Percentiles rank a stretch among this genome's conserved stretches.
Evolutionary conservation across 92 coral and sea anemone species (phyloP).

Genomic region (Metridium senile): DNA sequence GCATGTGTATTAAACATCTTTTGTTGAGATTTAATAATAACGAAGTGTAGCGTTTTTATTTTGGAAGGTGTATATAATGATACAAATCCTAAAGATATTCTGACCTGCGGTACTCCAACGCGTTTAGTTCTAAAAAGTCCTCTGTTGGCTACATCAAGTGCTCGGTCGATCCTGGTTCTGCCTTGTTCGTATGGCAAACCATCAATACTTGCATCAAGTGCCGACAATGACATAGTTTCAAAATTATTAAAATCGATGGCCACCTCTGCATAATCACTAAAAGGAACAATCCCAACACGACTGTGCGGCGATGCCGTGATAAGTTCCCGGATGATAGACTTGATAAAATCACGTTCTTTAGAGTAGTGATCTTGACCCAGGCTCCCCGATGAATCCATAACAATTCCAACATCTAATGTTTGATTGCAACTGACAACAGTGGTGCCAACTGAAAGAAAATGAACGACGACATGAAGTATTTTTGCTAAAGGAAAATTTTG

Average conservation of each 20-base stretch:
- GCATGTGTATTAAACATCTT: no score
- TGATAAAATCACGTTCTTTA: slow-evolving; percentile 73
- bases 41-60: no score
- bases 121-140: slow-evolving; percentile 66
- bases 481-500: no score
- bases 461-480: background rate
- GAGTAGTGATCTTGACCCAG: slow-evolving; percentile 63
- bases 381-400: slow-evolving; percentile 91
- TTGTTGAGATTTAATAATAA: no score
- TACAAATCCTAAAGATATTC: no score
- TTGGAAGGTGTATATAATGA: no score
- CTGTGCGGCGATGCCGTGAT: slow-evolving; percentile 70
- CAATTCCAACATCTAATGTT: slow-evolving; percentile 82
- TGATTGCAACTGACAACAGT: slow-evolving; percentile 60
- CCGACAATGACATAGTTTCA: slow-evolving; percentile 43
- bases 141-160: slow-evolving; percentile 66
- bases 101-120: slow-evolving; percentile 59
- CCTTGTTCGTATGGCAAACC: slow-evolving; percentile 78
- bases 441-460: slow-evolving; percentile 48
- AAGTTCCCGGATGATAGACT: slow-evolving; percentile 68
- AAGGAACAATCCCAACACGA: slow-evolving; percentile 82
- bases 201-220: slow-evolving; percentile 67
- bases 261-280: slow-evolving; percentile 85
- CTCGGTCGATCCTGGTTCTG: slow-evolving; percentile 81
- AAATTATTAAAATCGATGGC: slow-evolving; percentile 71